phyloP scores from a whole-genome alignment of 2,797 vertebrate species.

The Echiichthys vipera region DNA sequence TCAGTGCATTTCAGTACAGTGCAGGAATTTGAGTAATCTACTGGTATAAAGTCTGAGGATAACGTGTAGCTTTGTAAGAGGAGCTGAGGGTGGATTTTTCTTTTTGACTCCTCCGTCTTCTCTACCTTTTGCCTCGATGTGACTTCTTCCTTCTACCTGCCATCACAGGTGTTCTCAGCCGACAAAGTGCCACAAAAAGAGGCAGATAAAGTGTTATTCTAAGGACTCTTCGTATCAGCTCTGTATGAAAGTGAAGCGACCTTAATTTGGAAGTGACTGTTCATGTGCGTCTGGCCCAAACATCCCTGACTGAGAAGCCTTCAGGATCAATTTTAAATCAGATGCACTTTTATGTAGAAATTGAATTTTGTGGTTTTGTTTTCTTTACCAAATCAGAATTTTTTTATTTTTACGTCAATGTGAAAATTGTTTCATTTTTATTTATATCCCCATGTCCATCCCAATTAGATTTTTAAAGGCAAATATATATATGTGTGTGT shows the following conservation, averaged over 20 bases:
- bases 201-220: not conserved
- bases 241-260: slow-evolving; percentile 15
- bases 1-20: not conserved
- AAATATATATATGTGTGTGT: slow-evolving; percentile 88
- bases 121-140: not conserved
- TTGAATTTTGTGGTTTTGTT: slow-evolving; percentile 90
- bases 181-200: slow-evolving; percentile 35
- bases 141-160: slow-evolving; percentile 7
- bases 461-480: slow-evolving; percentile 86
- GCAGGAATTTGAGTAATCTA: not conserved
- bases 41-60: not conserved
- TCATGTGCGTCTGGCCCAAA: slow-evolving; percentile 37
- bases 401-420: slow-evolving; percentile 82
- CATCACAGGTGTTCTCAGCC: slow-evolving; percentile 16
- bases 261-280: slow-evolving; percentile 34
- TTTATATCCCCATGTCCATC: slow-evolving; percentile 91
- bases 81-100: not conserved
- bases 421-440: slow-evolving; percentile 89
- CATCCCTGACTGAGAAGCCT: slow-evolving; percentile 39
- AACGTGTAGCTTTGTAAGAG: not conserved
- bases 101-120: not conserved
- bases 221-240: not conserved
- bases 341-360: slow-evolving; percentile 92
- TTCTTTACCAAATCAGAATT: slow-evolving; percentile 62
- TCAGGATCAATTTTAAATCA: slow-evolving; percentile 66